Conservation (phyloP, 2,888 invertebrate species). For the Hymenopus coronatus region DNA sequence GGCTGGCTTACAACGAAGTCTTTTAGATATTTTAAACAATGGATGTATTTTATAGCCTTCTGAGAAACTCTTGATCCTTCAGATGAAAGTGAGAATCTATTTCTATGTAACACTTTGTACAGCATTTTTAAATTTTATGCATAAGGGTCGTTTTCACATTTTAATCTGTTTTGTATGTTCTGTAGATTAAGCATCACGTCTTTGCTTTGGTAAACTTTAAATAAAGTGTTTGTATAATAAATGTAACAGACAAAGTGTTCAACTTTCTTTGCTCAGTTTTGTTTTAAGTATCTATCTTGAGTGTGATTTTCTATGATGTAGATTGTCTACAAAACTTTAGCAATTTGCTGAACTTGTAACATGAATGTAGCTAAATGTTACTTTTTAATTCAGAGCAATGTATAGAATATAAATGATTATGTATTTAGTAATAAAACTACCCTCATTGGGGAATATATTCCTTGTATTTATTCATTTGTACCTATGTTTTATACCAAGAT, state of each 20-base stretch:
- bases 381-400: not conserved
- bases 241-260: not conserved
- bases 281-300: not conserved
- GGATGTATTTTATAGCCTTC: not conserved
- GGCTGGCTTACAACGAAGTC: not conserved
- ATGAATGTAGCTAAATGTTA: not conserved
- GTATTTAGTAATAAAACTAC: not conserved
- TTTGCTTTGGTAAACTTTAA: not conserved
- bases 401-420: not conserved
- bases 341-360: not conserved
- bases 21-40: not conserved
- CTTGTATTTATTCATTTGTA: not conserved
- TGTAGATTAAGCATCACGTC: not conserved
- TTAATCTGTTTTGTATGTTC: not conserved
- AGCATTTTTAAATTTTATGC: not conserved
- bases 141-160: not conserved
- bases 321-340: not conserved
- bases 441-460: not conserved
- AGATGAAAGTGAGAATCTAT: not conserved
- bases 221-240: not conserved
- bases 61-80: not conserved
- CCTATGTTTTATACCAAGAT: not conserved
- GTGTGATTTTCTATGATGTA: not conserved
- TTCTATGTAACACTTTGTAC: not conserved
- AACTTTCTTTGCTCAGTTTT: not conserved